These are phyloP conservation scores for Tenodera sinensis DNA, from an alignment of 2,888 invertebrate genomes.

Conservation along the genomic window DNA sequence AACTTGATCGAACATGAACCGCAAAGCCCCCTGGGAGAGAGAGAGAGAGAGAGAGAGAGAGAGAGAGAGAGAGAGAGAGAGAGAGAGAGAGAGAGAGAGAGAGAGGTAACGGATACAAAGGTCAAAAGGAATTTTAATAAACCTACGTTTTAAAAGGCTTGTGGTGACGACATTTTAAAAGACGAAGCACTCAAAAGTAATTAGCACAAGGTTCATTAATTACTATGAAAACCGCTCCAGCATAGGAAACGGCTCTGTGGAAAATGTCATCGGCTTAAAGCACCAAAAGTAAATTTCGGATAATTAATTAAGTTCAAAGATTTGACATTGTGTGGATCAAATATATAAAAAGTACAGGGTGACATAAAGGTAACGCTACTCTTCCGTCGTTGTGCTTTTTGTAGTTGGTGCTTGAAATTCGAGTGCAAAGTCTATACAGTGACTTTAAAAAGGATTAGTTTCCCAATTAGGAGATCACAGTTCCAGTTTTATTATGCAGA, in stretches of 20 bases:
- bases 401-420: no score
- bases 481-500: no score
- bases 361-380: background rate
- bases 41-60: no score
- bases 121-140: background rate
- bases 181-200: background rate
- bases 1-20: background rate
- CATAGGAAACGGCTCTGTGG: no score
- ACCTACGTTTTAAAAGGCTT: background rate
- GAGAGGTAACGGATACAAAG: background rate
- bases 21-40: background rate
- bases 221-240: background rate
- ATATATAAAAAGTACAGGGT: background rate
- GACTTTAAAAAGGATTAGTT: no score
- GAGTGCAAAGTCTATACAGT: no score
- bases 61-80: no score
- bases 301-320: background rate
- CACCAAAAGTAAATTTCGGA: background rate
- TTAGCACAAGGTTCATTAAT: background rate
- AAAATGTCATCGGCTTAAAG: background rate
- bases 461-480: no score
- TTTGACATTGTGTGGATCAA: background rate
- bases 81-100: background rate
- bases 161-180: background rate
- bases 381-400: no score